Evolutionary conservation across 2,797 vertebrate species (phyloP).

Genomic region (Jordanella pulchra): DNA sequence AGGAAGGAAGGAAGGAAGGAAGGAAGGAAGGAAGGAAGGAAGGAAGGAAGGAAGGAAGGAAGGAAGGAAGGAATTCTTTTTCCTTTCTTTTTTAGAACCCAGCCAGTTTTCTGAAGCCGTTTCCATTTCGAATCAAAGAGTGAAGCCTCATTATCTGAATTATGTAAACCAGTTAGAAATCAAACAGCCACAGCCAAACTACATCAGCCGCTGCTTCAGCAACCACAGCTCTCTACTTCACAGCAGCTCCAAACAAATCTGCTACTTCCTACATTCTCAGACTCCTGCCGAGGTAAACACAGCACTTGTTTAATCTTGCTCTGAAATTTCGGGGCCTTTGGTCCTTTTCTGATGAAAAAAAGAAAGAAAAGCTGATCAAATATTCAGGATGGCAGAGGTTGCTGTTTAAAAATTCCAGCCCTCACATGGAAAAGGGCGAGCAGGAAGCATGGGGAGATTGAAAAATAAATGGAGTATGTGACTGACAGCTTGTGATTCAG

Average conservation of each 20-base stretch:
- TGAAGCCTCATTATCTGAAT: neutral
- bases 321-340: neutral
- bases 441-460: conserved; percentile 54
- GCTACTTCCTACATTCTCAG: neutral
- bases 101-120: neutral
- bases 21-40: neutral
- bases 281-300: no score
- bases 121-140: neutral
- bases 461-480: conserved; percentile 74
- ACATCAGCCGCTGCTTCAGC: neutral
- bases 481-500: conserved; percentile 69
- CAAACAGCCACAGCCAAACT: neutral
- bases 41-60: neutral
- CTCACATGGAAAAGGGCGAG: conserved; percentile 24
- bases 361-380: conserved; percentile 28
- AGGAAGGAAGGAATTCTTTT: no score
- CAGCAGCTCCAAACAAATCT: neutral
- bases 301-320: neutral
- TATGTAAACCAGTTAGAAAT: neutral
- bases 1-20: no score
- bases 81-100: no score
- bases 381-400: conserved; percentile 34
- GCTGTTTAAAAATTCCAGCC: conserved; percentile 44
- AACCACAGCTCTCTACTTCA: neutral
- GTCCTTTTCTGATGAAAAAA: neutral